Evolutionary conservation across 1,140 invertebrate species (phyloP), one percentile per base, ranked within the genome.

Genomic region (Leptoteleia sp.): DNA sequence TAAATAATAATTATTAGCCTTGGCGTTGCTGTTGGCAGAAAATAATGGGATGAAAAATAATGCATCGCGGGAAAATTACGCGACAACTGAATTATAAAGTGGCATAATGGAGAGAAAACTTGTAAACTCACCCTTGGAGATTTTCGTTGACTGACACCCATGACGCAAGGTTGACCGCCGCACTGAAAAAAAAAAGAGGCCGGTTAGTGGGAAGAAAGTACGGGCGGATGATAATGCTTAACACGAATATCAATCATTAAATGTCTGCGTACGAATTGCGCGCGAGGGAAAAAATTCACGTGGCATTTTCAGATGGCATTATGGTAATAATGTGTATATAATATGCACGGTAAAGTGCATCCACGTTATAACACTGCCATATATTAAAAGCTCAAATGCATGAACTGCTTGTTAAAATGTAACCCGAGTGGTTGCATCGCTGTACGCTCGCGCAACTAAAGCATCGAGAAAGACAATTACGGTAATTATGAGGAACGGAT

Each of bases 161-260:
- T 85, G 42, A 83, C 81, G 65, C 90, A 91, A 11, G 89, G 87
- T 61, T 88, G 87, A 64, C 85, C 88, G 72, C 87, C 88, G 37
- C 90, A 91, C 90, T 91, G 89, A 73, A 91, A 89, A 68, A 88
- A n/a, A 79, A 82, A 84, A 76, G n/a, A n/a, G n/a, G n/a, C n/a
- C n/a, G n/a, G n/a, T n/a, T n/a, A n/a, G n/a, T n/a, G n/a, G n/a
- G n/a, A n/a, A n/a, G n/a, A 5, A 64, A 31, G 62, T 54, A 62
- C 16, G 54, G 33, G 67, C 76, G 61, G 80, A 61, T 25, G 48
- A 75, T 81, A 55, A 70, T 42, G 17, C 38, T 62, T 42, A 67
- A 61, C 62, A 31, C 13, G 45, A 57, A 59, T 59, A 65, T 77
- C 45, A 64, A 65, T 75, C 45, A 65, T 25, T 48, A 12, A 55